phyloP scores from a whole-genome alignment of 2,113 vertebrate species.

The Stercorarius parasiticus region DNA sequence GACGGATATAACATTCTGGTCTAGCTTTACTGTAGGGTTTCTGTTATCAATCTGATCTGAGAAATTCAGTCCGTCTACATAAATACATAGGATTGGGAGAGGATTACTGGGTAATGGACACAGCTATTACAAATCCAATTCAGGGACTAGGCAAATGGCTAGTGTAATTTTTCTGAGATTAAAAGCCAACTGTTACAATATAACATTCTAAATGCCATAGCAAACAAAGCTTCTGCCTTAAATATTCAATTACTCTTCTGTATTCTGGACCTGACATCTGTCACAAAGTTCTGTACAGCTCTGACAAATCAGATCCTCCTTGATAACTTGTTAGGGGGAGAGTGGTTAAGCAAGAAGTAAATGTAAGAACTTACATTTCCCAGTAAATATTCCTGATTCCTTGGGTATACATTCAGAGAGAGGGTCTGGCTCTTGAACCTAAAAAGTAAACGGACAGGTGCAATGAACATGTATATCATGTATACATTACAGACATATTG shows the following conservation, averaged over 20 bases:
- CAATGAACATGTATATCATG: background rate
- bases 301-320: background rate
- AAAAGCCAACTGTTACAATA: constrained; percentile 3
- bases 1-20: background rate
- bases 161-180: constrained; percentile 19
- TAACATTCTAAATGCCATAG: background rate
- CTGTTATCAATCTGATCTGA: background rate
- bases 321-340: background rate
- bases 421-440: constrained; percentile 66
- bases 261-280: background rate
- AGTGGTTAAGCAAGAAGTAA: background rate
- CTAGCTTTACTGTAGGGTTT: background rate
- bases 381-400: constrained; percentile 83
- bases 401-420: constrained; percentile 61
- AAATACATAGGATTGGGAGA: background rate
- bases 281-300: background rate
- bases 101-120: constrained; percentile 13
- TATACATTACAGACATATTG: background rate
- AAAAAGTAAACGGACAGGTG: background rate
- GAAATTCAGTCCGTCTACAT: background rate
- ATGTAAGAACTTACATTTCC: constrained; percentile 82
- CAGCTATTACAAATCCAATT: background rate
- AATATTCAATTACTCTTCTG: constrained; percentile 23
- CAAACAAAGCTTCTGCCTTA: constrained; percentile 6
- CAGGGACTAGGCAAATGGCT: background rate